A percentile compares a stretch with the other conserved stretches of the same genome.
Evolutionary conservation across 2,797 vertebrate species (phyloP).

Genomic region (Sebastes melanostomus): DNA sequence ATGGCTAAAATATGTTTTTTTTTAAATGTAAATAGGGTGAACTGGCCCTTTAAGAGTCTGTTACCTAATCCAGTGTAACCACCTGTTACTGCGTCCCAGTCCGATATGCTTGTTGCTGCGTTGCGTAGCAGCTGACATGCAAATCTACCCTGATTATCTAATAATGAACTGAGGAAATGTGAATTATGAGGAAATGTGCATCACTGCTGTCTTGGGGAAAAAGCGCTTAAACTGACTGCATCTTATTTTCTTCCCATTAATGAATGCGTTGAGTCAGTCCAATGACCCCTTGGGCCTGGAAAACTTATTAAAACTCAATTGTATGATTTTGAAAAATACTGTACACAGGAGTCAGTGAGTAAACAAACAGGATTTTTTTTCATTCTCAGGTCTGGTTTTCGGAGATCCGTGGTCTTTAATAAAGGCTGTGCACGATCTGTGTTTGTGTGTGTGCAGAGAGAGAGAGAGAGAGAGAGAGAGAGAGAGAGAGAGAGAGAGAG

Average conservation of each 20-base stretch:
- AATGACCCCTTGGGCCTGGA: slow-evolving; percentile 32
- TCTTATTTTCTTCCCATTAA: slow-evolving; percentile 36
- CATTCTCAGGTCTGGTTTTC: slow-evolving; percentile 38
- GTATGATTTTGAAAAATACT: slow-evolving; percentile 37
- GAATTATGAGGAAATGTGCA: slow-evolving; percentile 49
- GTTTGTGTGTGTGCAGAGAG: slow-evolving; percentile 35
- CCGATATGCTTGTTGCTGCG: slow-evolving; percentile 26
- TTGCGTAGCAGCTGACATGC: slow-evolving; percentile 39
- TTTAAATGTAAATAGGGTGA: background rate
- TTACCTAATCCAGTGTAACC: background rate
- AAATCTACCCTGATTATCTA: slow-evolving; percentile 48
- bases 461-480: slow-evolving; percentile 10
- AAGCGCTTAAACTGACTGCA: slow-evolving; percentile 28
- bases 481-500: slow-evolving; percentile 3
- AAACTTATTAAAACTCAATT: slow-evolving; percentile 57
- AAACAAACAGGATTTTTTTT: slow-evolving; percentile 43
- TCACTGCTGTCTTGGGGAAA: slow-evolving; percentile 38
- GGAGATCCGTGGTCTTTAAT: slow-evolving; percentile 57
- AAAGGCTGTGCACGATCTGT: slow-evolving; percentile 33
- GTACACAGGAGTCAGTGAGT: slow-evolving; percentile 30
- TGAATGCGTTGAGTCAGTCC: slow-evolving; percentile 37
- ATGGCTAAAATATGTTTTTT: background rate
- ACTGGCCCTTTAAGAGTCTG: background rate
- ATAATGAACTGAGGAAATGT: slow-evolving; percentile 59
- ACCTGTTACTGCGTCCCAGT: slow-evolving; percentile 14